Conservation (phyloP, 2,797 vertebrate genomes). For the Meriones psammophilus region DNA sequence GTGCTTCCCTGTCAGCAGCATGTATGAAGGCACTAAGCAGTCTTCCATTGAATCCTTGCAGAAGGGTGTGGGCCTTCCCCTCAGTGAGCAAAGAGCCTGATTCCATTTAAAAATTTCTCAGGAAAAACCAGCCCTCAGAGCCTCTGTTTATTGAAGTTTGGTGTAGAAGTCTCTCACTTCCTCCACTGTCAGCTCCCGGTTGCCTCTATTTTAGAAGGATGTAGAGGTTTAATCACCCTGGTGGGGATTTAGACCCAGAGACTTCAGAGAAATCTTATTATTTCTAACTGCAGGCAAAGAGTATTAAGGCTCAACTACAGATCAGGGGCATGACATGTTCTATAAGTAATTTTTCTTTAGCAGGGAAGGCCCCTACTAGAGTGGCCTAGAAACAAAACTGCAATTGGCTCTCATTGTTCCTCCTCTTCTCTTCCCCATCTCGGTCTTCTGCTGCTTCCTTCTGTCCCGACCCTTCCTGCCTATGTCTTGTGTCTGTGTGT, state of each 20-base stretch:
- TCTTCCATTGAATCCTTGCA: constrained; percentile 67
- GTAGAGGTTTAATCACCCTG: constrained; percentile 84
- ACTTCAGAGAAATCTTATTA: constrained; percentile 86
- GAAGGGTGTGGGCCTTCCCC: constrained; percentile 65
- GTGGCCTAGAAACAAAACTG: constrained; percentile 74
- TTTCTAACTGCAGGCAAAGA: constrained; percentile 86
- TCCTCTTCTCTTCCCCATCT: constrained; percentile 61
- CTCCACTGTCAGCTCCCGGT: constrained; percentile 67
- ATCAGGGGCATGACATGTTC: constrained; percentile 83
- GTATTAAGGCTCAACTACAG: constrained; percentile 83
- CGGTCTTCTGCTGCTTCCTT: constrained; percentile 56
- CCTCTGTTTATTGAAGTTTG: constrained; percentile 82
- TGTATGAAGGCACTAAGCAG: background rate
- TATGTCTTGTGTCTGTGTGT: constrained; percentile 42
- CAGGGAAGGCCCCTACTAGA: constrained; percentile 73
- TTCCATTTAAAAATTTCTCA: constrained; percentile 78
- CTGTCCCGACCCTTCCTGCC: constrained; percentile 58
- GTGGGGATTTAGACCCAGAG: constrained; percentile 85
- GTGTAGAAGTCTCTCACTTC: constrained; percentile 73
- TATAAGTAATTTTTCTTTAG: constrained; percentile 84
- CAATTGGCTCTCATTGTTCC: constrained; percentile 58
- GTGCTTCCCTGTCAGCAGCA: constrained; percentile 43
- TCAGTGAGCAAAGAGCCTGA: constrained; percentile 60
- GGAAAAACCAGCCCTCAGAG: constrained; percentile 52
- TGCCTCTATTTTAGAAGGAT: constrained; percentile 81